Evolutionary conservation across 1,140 invertebrate genomes (phyloP).

Genomic region (Drosophila sturtevanti): DNA sequence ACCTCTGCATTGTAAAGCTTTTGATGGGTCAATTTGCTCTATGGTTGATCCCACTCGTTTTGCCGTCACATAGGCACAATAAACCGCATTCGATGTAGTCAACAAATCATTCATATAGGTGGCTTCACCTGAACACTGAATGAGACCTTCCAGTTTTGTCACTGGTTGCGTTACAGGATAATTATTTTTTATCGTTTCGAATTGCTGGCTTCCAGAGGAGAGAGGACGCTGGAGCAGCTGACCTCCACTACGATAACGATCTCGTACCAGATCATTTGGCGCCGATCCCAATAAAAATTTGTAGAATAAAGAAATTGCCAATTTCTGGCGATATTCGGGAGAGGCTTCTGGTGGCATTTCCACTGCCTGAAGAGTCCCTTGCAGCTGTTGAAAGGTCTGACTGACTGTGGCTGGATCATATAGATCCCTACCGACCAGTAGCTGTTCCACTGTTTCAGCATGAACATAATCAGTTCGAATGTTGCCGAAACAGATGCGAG

Average conservation of each 20-base stretch:
- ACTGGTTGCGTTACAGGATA: slow-evolving; percentile 91
- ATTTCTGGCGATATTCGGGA: slow-evolving; percentile 85
- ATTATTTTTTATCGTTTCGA: slow-evolving; percentile 87
- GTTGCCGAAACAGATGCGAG: slow-evolving; percentile 86
- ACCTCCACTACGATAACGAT: slow-evolving; percentile 83
- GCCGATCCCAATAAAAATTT: slow-evolving; percentile 86
- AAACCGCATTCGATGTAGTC: slow-evolving; percentile 84
- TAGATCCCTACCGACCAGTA: slow-evolving; percentile 85
- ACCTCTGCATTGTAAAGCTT: slow-evolving; percentile 86
- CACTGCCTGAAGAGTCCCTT: slow-evolving; percentile 30
- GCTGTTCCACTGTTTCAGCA: slow-evolving; percentile 86
- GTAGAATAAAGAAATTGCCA: slow-evolving; percentile 88
- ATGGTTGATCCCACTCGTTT: slow-evolving; percentile 85
- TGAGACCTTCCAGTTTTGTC: slow-evolving; percentile 88
- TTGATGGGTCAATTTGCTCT: slow-evolving; percentile 84
- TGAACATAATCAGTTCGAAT: slow-evolving; percentile 88
- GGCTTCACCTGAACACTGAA: slow-evolving; percentile 90
- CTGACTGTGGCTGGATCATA: slow-evolving; percentile 64
- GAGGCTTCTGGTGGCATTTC: slow-evolving; percentile 86
- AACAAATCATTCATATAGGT: slow-evolving; percentile 87
- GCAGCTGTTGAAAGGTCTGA: slow-evolving; percentile 50
- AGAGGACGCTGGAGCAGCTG: slow-evolving; percentile 86
- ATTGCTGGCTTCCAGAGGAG: slow-evolving; percentile 89
- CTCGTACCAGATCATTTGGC: slow-evolving; percentile 60
- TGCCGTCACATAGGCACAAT: slow-evolving; percentile 86